Evolutionary conservation across 2,888 invertebrate genomes (phyloP).

Genomic region (Lasioglossum leucozonium): DNA sequence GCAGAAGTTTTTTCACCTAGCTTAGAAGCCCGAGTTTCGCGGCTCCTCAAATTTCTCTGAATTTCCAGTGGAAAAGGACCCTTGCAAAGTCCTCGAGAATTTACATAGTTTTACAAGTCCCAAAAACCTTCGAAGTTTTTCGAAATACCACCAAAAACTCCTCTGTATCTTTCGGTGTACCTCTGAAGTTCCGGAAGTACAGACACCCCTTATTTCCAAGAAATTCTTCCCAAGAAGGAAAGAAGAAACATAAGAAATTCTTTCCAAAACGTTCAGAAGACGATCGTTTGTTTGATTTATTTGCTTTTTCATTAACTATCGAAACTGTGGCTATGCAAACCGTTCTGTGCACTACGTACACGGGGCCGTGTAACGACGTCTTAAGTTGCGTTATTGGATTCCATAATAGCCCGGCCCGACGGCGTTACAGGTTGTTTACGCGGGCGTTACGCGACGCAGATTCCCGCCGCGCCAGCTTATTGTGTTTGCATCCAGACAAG

Average conservation of each 20-base stretch:
- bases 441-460: constrained; percentile 51
- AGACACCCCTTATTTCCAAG: background rate
- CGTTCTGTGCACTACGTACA: background rate
- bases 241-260: too few species aligned
- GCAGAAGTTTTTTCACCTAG: background rate
- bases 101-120: background rate
- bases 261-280: background rate
- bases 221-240: background rate
- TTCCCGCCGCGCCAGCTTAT: constrained; percentile 43
- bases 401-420: constrained; percentile 31
- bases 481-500: constrained; percentile 58
- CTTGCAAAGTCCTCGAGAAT: background rate
- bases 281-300: background rate
- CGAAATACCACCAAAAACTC: background rate
- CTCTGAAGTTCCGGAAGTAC: background rate
- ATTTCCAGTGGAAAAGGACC: background rate
- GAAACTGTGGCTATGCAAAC: background rate
- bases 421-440: constrained; percentile 48
- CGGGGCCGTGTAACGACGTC: constrained; percentile 30
- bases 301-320: constrained; percentile 13
- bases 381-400: constrained; percentile 62
- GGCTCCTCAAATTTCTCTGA: background rate
- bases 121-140: background rate
- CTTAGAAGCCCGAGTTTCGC: background rate
- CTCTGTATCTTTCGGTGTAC: background rate